Base-by-base conservation (phyloP, 2,113 vertebrate genomes). In the Pogonocichla stellata region DNA sequence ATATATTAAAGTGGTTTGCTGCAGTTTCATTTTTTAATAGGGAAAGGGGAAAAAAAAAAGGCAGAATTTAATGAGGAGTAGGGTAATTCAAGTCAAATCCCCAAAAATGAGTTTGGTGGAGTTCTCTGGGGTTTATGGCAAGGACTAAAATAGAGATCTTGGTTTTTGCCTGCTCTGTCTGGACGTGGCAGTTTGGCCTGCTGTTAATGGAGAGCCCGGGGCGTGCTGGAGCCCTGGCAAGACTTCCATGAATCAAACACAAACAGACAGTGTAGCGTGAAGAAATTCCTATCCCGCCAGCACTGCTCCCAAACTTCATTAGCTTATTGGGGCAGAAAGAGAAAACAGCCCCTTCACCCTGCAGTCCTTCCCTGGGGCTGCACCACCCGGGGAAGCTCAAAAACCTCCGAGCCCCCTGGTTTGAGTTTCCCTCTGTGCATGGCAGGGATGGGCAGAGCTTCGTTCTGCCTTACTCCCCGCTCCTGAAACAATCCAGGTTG, bases 261-360 rank as follows among this genome's bases (percentile, higher is more conserved):
- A 98, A 95, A 95, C 94, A 94, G 97, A 97, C 97, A 97, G 93
- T 81, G 91, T 98, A 97, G 97, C 98, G 93, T 97, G 97, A 98
- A 98, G 98, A 98, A 97, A 98, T 98, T 95, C 97, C 97, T 97
- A 10, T 91, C 96, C 95, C 86, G 94, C 95, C 86, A 97, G 97
- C 86, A 73, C 81, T 24, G 95, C 93, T 97, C 92, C 83, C 94
- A 82, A 91, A 93, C 96, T 96, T 95, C 94, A 97, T 97, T 92
- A 97, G 97, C 45, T 95, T 98, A 98, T 96, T 98, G 97, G 98
- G 97, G 97, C 97, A 98, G 97, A 98, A 98, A 97, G 97, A 93
- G 93, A 87, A 96, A 96, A 95, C 95, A 96, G 92, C 85, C 90
- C 80, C 89, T 87, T 70, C 84, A 25, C 53, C 96, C 78, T 66